These are phyloP conservation scores for Unio delphinus DNA, from an alignment of 2,888 invertebrate species.

Conservation along the genomic window DNA sequence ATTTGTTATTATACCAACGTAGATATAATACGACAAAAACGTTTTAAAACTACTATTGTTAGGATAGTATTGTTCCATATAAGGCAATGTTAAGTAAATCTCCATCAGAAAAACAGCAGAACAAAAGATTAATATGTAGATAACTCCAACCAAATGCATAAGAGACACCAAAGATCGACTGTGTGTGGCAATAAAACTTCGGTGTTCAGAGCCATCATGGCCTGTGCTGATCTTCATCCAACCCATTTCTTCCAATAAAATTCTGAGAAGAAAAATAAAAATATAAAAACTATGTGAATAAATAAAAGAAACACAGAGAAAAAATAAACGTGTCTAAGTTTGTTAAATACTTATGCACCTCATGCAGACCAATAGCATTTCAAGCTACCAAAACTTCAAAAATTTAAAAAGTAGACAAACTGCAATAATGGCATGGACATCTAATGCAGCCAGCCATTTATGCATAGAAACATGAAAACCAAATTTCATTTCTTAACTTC, in stretches of 20 bases:
- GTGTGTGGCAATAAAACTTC: not conserved
- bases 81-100: constrained; percentile 42
- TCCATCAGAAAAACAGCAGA: constrained; percentile 29
- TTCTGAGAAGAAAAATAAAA: too few relatives aligned
- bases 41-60: constrained; percentile 21
- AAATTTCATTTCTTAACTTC: too few relatives aligned
- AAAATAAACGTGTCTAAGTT: too few relatives aligned
- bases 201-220: not conserved
- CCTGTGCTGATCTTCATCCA: constrained; percentile 3
- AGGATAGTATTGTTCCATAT: constrained; percentile 25
- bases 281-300: too few relatives aligned
- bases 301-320: too few relatives aligned
- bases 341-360: too few relatives aligned
- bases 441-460: too few relatives aligned
- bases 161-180: constrained; percentile 20
- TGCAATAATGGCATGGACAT: too few relatives aligned
- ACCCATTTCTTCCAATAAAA: not conserved
- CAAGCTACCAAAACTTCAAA: too few relatives aligned
- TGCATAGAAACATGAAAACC: too few relatives aligned
- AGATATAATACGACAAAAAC: constrained; percentile 39
- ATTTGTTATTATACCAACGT: constrained; percentile 42
- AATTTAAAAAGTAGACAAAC: too few relatives aligned
- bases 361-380: too few relatives aligned
- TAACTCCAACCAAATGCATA: constrained; percentile 39
- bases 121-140: constrained; percentile 41